Evolutionary conservation across 2,888 invertebrate genomes (phyloP), one percentile per base, ranked within the genome.

Genomic region (Cerastis leucographa): DNA sequence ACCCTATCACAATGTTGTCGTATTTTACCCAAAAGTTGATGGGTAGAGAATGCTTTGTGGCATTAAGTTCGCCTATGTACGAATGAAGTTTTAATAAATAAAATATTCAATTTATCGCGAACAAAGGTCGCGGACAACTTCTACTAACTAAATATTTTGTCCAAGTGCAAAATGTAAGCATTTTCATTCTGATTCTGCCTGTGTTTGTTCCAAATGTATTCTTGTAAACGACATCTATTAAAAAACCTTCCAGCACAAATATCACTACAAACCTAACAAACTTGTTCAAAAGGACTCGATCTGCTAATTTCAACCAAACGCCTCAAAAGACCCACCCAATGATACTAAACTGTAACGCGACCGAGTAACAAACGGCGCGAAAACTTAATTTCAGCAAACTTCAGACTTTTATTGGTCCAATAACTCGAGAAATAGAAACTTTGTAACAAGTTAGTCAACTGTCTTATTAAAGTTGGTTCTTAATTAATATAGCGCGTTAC

Each of bases 401-500:
- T 77, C 67, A 76, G 76, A 80, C 81, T 89, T 87, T 89, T 87
- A 87, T 89, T 83, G 80, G 78, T 77, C 67, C 77, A 87, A 89
- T 85, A 89, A 83, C 78, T 89, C 76, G 72, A 76, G 81, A 82
- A 86, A 89, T 78, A 80, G 76, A 83, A 88, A 87, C 80, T 89
- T 83, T 81, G 76, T 44, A 66, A 80, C 85, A 80, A 88, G 80
- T 88, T 85, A 81, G 76, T 75, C 67, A 73, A 84, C 80, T 84
- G 88, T 86, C 87, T 84, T 83, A 78, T 84, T 87, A 80, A 84
- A 78, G 81, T 67, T 74, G 79, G 85, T 70, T 84, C 87, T 90
- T 91, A 90, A 91, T 92, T 90, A 91, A 89, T 89, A 89, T 90
- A 85, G 81, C 81, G 74, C 83, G 81, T 89, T 89, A 86, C 61